A percentile compares a stretch with the other conserved stretches of the same genome.
Conservation (phyloP, 2,888 invertebrate species). For the Agonopterix subpropinquella region DNA sequence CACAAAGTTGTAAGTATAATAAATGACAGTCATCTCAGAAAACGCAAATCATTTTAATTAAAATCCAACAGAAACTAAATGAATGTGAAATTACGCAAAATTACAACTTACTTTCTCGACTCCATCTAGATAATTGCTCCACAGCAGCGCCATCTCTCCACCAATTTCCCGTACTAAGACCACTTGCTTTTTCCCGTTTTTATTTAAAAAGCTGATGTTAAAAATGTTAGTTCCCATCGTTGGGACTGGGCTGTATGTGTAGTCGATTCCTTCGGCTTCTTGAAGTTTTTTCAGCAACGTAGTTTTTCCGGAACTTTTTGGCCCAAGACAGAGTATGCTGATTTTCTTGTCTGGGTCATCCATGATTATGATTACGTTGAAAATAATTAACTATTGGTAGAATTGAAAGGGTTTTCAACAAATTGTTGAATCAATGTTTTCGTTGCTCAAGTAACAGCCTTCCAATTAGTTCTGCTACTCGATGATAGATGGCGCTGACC, state of each 20-base stretch:
- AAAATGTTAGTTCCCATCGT: slow-evolving; percentile 88
- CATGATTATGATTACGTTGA: slow-evolving; percentile 34
- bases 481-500: slow-evolving; percentile 37
- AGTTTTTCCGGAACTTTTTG: slow-evolving; percentile 88
- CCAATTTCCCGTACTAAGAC: slow-evolving; percentile 83
- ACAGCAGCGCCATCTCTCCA: slow-evolving; percentile 87
- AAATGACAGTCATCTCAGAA: too few relatives aligned
- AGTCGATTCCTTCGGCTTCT: slow-evolving; percentile 81
- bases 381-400: not conserved
- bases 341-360: slow-evolving; percentile 62
- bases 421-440: slow-evolving; percentile 31
- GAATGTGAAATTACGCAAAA: slow-evolving; percentile 3
- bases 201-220: slow-evolving; percentile 72
- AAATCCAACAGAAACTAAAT: slow-evolving; percentile 2
- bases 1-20: too few relatives aligned
- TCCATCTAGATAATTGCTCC: slow-evolving; percentile 84
- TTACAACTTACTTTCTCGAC: slow-evolving; percentile 68
- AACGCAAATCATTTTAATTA: not conserved
- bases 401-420: not conserved
- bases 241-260: slow-evolving; percentile 85
- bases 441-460: slow-evolving; percentile 8
- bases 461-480: slow-evolving; percentile 32
- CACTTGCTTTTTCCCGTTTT: slow-evolving; percentile 67
- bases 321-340: slow-evolving; percentile 82
- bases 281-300: slow-evolving; percentile 84